phyloP scores from a whole-genome alignment of 2,888 invertebrate species.

The Lepidochitona cinerea region DNA sequence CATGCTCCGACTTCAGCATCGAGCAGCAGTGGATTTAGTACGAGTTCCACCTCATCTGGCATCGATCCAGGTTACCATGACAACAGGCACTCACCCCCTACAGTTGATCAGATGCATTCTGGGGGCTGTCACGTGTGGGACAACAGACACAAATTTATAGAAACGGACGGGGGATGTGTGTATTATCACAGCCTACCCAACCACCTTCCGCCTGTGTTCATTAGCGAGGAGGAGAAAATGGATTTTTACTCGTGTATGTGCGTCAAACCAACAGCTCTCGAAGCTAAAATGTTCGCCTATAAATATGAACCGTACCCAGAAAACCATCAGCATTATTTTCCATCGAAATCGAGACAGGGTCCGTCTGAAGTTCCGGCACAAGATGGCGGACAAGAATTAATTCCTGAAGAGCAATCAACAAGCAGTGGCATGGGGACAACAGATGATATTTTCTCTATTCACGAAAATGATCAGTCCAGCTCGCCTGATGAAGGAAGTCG shows the following conservation, averaged over 20 bases:
- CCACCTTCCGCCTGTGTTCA: neutral
- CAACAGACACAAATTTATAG: neutral
- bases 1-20: constrained; percentile 17
- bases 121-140: neutral
- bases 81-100: constrained; percentile 9
- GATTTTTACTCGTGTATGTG: constrained; percentile 4
- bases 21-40: constrained; percentile 52
- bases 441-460: neutral
- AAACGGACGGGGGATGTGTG: neutral
- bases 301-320: neutral
- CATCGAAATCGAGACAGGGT: neutral
- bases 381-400: neutral
- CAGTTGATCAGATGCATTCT: neutral
- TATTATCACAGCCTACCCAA: constrained; percentile 1
- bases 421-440: neutral
- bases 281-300: neutral
- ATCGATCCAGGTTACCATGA: constrained; percentile 52
- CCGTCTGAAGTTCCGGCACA: neutral
- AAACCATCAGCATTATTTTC: neutral
- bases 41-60: constrained; percentile 53
- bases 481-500: neutral
- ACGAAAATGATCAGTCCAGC: neutral
- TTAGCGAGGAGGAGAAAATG: constrained; percentile 6
- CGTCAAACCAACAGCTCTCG: neutral
- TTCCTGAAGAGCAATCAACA: neutral